Percentiles rank a stretch among this genome's conserved stretches.
Conservation (phyloP, 2,113 vertebrate genomes). For the Heterotilapia buettikoferi region DNA sequence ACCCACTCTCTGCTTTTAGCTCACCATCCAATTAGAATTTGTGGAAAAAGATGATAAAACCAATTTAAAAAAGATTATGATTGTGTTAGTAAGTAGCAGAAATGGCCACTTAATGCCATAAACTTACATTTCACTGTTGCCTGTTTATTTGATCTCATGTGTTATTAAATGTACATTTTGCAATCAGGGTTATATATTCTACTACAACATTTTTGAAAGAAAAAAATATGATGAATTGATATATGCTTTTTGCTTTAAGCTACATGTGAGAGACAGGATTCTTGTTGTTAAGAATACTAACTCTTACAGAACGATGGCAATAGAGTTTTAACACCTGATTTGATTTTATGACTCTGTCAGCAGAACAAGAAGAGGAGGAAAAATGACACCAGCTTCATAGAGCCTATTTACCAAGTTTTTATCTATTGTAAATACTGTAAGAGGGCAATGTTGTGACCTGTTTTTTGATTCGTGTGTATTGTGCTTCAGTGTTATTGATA, state of each 20-base stretch:
- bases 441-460: background rate
- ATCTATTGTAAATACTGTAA: background rate
- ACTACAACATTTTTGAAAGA: background rate
- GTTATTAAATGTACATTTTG: background rate
- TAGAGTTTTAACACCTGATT: background rate
- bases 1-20: background rate
- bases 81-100: background rate
- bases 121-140: background rate
- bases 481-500: background rate
- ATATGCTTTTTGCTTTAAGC: background rate
- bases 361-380: background rate
- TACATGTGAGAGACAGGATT: background rate
- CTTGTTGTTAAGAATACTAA: background rate
- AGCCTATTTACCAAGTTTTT: background rate
- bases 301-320: background rate
- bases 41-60: rapidly evolving
- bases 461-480: background rate
- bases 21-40: background rate
- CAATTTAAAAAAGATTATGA: background rate
- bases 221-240: background rate
- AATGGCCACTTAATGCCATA: background rate
- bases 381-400: background rate
- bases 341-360: background rate
- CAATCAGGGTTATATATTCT: background rate
- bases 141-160: background rate